A percentile compares a stretch with the other conserved stretches of the same genome.
Evolutionary conservation across 2,888 invertebrate genomes (phyloP).

Genomic region (Coecobrya sp.): DNA sequence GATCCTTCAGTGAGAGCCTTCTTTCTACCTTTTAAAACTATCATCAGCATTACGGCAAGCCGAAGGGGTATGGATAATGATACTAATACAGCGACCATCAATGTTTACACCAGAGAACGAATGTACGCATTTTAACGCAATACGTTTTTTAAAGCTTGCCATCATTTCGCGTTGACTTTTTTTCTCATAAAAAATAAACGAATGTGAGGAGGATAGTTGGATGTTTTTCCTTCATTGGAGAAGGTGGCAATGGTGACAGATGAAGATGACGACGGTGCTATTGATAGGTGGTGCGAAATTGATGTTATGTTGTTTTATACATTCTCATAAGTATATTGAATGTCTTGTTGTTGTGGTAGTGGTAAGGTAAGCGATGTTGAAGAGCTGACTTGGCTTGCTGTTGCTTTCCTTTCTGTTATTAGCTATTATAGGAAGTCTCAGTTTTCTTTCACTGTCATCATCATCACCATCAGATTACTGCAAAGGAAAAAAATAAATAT

Average conservation of each 20-base stretch:
- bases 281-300: neutral
- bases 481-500: neutral
- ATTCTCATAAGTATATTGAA: neutral
- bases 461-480: neutral
- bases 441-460: neutral
- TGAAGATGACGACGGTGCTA: conserved; percentile 9
- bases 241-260: conserved; percentile 10
- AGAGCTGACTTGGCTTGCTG: neutral
- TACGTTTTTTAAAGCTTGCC: neutral
- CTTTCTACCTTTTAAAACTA: neutral
- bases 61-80: neutral
- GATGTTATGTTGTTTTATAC: neutral
- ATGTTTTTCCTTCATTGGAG: neutral
- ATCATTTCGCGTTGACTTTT: neutral
- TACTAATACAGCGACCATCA: neutral
- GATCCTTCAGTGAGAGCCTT: conserved; percentile 29
- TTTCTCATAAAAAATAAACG: neutral
- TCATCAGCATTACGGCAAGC: conserved; percentile 14
- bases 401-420: neutral
- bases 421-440: neutral
- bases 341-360: neutral
- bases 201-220: neutral
- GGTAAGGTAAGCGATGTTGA: neutral
- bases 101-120: neutral
- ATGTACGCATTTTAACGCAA: neutral